phyloP scores from a whole-genome alignment of 2,888 invertebrate genomes.

The Peribatodes rhomboidaria region DNA sequence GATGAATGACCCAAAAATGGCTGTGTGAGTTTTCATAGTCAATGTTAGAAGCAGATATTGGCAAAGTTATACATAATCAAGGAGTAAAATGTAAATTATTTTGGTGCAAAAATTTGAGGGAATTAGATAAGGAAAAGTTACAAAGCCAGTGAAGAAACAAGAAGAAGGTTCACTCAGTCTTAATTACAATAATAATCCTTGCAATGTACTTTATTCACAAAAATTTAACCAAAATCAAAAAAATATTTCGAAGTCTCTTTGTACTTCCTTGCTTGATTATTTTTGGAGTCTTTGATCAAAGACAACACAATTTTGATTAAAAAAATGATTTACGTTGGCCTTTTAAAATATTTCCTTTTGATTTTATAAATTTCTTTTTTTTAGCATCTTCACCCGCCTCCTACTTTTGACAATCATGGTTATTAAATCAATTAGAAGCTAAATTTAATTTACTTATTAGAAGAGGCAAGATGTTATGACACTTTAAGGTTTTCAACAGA shows the following conservation, averaged over 20 bases:
- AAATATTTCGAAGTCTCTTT: not conserved
- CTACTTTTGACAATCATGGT: not conserved
- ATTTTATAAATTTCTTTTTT: not conserved
- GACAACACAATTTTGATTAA: not conserved
- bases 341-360: slow-evolving; percentile 8
- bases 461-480: too few relatives aligned
- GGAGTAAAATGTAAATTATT: not conserved
- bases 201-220: too few relatives aligned
- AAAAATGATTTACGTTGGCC: not conserved
- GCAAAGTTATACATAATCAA: not conserved
- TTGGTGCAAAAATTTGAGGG: too few relatives aligned
- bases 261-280: not conserved
- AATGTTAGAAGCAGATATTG: not conserved
- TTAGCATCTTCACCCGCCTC: not conserved
- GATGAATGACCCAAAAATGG: slow-evolving; percentile 1
- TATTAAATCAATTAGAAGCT: not conserved
- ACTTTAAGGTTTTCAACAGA: too few relatives aligned
- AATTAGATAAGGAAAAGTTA: too few relatives aligned
- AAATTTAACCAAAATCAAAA: too few relatives aligned
- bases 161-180: too few relatives aligned
- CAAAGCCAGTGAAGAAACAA: too few relatives aligned
- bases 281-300: not conserved
- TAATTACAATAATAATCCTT: too few relatives aligned
- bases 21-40: not conserved
- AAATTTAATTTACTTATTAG: not conserved